A percentile compares a stretch with the other conserved stretches of the same genome.
phyloP scores from a whole-genome alignment of 2,113 vertebrate species.

The Ctenomys sociabilis region DNA sequence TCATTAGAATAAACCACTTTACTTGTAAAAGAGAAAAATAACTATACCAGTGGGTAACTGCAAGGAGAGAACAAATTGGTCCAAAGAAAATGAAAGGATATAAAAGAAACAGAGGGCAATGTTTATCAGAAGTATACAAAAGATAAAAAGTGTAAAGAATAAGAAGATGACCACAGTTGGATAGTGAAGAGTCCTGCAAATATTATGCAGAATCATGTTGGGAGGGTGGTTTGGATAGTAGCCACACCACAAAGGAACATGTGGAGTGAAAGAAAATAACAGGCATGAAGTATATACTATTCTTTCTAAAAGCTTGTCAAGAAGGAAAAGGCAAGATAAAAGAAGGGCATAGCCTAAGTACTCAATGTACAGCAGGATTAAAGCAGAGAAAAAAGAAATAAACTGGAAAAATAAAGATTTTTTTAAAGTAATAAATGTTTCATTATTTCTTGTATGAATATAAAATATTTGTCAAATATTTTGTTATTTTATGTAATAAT shows the following conservation, averaged over 20 bases:
- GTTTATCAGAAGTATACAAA: not conserved
- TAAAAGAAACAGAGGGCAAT: not conserved
- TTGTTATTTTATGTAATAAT: slow-evolving; percentile 40
- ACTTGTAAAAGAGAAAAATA: slow-evolving; percentile 4
- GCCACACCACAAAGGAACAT: not conserved
- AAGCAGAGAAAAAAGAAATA: not conserved
- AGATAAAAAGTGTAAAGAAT: not conserved
- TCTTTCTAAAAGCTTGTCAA: slow-evolving; percentile 14
- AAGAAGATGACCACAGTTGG: not conserved
- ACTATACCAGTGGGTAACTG: not conserved
- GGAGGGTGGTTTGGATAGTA: not conserved
- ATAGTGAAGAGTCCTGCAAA: slow-evolving; percentile 2
- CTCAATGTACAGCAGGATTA: not conserved
- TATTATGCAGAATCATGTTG: not conserved
- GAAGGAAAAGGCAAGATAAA: not conserved
- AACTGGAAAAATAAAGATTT: slow-evolving; percentile 28
- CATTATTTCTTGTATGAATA: not conserved
- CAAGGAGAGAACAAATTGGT: not conserved
- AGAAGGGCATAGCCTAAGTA: not conserved
- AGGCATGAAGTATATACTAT: not conserved
- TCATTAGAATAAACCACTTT: slow-evolving; percentile 14
- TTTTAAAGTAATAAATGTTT: slow-evolving; percentile 49
- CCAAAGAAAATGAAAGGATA: not conserved
- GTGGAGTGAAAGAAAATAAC: slow-evolving; percentile 3
- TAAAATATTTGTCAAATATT: slow-evolving; percentile 43